Percentiles rank a stretch among this genome's conserved stretches.
These are phyloP conservation scores for Hylaea fasciaria DNA, from an alignment of 2,888 invertebrate genomes.

Conservation along the genomic window DNA sequence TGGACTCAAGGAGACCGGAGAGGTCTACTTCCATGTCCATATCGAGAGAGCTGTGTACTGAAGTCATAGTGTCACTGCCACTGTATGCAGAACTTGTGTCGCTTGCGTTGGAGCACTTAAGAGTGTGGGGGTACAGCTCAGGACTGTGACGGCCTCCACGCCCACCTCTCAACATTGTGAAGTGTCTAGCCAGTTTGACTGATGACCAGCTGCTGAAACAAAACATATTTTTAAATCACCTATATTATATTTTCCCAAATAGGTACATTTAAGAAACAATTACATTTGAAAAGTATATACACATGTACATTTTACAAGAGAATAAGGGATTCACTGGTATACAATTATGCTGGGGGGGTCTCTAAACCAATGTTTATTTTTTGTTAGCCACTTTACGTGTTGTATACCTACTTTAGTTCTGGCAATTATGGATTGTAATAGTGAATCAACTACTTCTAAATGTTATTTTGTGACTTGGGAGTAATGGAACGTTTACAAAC, in stretches of 20 bases:
- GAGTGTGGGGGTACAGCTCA: conserved; percentile 94
- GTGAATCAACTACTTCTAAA: background rate
- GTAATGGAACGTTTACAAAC: conserved; percentile 17
- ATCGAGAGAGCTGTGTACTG: conserved; percentile 93
- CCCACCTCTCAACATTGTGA: conserved; percentile 86
- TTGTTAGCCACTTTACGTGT: conserved; percentile 1
- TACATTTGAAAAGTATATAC: background rate
- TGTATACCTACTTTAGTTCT: background rate
- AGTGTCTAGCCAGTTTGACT: conserved; percentile 66
- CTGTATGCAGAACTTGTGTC: conserved; percentile 98
- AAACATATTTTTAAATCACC: conserved; percentile 6
- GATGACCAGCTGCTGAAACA: conserved; percentile 70
- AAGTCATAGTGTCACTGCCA: conserved; percentile 98
- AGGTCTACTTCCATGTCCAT: conserved; percentile 94
- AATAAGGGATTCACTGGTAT: background rate
- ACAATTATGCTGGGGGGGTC: conserved; percentile 4
- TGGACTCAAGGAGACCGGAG: conserved; percentile 96
- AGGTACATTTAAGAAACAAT: conserved; percentile 6
- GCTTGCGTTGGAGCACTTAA: conserved; percentile 90
- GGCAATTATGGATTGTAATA: background rate
- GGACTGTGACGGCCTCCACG: conserved; percentile 87
- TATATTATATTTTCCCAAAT: background rate
- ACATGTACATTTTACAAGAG: too few species aligned
- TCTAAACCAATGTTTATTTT: background rate
- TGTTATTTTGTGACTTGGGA: background rate